Evolutionary conservation across 2,797 vertebrate genomes (phyloP), one percentile per base, ranked within the genome.

Genomic region (Esox lucius): DNA sequence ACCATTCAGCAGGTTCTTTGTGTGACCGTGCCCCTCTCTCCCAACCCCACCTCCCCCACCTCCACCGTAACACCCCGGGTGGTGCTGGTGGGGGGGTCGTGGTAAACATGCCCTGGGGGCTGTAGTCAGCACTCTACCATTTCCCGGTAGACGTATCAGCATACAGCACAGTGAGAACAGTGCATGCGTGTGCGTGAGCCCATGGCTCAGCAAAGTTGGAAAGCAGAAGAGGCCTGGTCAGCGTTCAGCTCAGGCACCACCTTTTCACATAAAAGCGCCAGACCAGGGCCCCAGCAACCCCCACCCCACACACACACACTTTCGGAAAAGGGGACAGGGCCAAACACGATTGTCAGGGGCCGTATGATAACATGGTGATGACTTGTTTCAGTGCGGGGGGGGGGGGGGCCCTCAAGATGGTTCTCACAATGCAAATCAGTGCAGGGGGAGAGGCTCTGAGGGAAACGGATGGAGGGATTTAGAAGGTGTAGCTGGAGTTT

Each of bases 1-100:
- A 68, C 82, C 90, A 85, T 93, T 95, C 93, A 94, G 93, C 93
- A 94, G 88, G 92, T 94, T 94, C 87, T 93, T 94, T 95, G 93
- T 94, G 88, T 92, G 76, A 68, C 24, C 26, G 64, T 13, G 31
- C 28, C 5, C 71, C 56, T 59, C 72, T 71, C 72, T 61, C 26
- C 19, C 35, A 39, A 42, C 9, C 61, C 15, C n/a, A 56, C 70
- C 75, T 26, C 61, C 64, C n/a, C 56, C 70, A 74, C 26, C 53
- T 64, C 86, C 84, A 87, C 81, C 89, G 87, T 86, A 82, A 81
- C 80, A 78, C 80, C 86, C 80, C 22, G 4, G 12, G 61, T 28
- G 3, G 28, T 13, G 22, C 68, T 74, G 74, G 28, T 31, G 28
- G 13, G 22, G 70, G 74, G 74, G 82, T 77, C 26, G 82, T 76